Conservation (phyloP, 2,888 invertebrate species). For the Eilema griseolum region DNA sequence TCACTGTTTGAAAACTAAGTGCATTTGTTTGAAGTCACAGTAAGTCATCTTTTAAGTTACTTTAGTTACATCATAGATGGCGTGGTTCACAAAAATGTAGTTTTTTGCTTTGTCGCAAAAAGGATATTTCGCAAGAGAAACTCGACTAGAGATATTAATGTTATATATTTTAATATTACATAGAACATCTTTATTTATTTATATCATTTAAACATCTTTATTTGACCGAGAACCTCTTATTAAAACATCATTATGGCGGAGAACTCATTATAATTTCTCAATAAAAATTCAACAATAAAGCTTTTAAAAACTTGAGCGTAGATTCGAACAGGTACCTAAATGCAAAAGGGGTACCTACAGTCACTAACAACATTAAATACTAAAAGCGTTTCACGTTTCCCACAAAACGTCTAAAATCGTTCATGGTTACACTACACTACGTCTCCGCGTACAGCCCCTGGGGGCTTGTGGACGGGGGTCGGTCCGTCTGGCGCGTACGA, state of each 20-base stretch:
- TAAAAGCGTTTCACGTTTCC: conserved; percentile 86
- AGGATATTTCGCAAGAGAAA: conserved; percentile 23
- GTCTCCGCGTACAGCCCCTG: conserved; percentile 52
- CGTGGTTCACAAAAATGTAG: conserved; percentile 18
- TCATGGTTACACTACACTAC: conserved; percentile 70
- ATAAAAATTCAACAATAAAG: conserved; percentile 84
- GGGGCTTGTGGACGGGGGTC: conserved; percentile 77
- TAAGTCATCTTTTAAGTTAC: neutral
- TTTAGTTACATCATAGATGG: conserved; percentile 36
- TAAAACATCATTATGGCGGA: conserved; percentile 75
- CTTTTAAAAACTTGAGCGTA: conserved; percentile 85
- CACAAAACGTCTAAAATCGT: conserved; percentile 73
- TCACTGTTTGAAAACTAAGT: neutral
- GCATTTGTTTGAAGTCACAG: neutral
- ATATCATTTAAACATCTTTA: conserved; percentile 73
- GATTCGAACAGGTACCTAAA: conserved; percentile 80
- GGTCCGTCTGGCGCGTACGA: conserved; percentile 82
- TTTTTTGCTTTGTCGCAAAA: neutral
- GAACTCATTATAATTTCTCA: conserved; percentile 81
- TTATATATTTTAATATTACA: conserved; percentile 73
- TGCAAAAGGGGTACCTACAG: conserved; percentile 78
- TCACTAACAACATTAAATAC: conserved; percentile 80
- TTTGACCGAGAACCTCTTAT: conserved; percentile 73
- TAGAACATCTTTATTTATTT: conserved; percentile 76
- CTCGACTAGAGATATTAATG: conserved; percentile 24